A percentile compares a stretch with the other conserved stretches of the same genome.
These are phyloP conservation scores for Microtus montanus DNA, from an alignment of 2,113 vertebrate genomes.

Conservation along the genomic window DNA sequence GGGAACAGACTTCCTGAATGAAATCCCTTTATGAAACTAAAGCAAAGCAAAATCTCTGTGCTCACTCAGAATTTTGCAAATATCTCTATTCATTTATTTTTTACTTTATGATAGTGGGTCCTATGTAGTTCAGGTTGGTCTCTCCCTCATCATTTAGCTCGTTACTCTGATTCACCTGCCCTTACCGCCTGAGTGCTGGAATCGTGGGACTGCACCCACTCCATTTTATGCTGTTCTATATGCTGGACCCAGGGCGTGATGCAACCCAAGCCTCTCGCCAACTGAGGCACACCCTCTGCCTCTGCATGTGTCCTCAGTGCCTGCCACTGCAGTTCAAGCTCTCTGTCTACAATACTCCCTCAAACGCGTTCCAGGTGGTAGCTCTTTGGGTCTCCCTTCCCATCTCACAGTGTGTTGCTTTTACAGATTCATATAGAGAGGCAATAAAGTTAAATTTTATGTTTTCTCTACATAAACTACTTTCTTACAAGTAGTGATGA, in stretches of 20 bases:
- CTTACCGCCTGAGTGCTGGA: neutral
- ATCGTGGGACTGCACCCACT: no score
- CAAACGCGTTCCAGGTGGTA: neutral
- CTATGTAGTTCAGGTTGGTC: neutral
- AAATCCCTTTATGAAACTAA: slow-evolving; percentile 8
- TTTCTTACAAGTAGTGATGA: neutral
- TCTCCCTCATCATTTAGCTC: no score
- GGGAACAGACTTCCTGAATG: neutral
- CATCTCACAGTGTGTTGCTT: neutral
- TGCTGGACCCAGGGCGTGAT: no score
- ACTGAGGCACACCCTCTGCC: no score
- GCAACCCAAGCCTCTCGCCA: neutral
- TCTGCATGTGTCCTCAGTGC: neutral
- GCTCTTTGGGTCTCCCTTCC: neutral
- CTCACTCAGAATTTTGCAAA: neutral
- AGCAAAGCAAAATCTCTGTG: neutral
- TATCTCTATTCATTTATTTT: neutral
- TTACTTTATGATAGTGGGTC: neutral
- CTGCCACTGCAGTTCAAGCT: neutral
- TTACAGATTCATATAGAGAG: neutral
- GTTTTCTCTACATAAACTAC: neutral
- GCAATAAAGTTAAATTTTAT: neutral
- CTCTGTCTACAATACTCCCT: neutral
- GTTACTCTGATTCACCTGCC: neutral
- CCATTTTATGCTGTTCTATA: neutral